Base-by-base conservation (phyloP, 1,140 invertebrate species). In the Aphelinus certus region DNA sequence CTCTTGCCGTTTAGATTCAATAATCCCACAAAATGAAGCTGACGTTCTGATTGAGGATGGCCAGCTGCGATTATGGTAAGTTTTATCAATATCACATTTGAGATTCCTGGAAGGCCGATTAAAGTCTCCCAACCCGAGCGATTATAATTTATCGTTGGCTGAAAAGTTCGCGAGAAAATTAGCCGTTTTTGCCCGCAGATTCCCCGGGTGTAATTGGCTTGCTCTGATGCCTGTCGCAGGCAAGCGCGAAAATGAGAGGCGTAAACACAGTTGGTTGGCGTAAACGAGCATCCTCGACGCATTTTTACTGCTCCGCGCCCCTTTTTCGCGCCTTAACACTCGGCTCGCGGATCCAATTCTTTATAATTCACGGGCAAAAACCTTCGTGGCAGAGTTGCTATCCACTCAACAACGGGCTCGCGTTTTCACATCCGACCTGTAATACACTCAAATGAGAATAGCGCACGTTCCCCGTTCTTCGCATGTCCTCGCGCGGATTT, bases 101-200 rank as follows among this genome's bases (percentile, higher is more conserved):
- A 26, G 26, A 26, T 26, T 26, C 26, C 26, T 26, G 26, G 26
- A 26, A 26, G 26, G 26, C 5, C 10, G 47, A n/a, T 70, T 3
- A 10, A 6, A 70, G 3, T 62, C 9, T 48, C 43, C 51, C 62
- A 53, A 45, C 26, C 42, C 0, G 7, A 7, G 43, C 4, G 5
- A 63, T 55, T 46, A 63, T 71, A 63, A 63, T 61, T 62, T 62
- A 71, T 63, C 48, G 57, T 48, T 49, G 47, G 61, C 2, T 7
- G 1, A 58, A 57, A 61, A 42, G 43, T 5, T 7, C 45, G 45
- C 45, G 10, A n/a, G 45, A 58, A 68, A 68, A 68, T 68, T 26
- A 68, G 26, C 66, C 9, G n/a, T 6, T 70, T 61, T 58, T 68
- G 57, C 6, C 26, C 6, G 3, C 2, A 26, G 26, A 26, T 26